phyloP scores from a whole-genome alignment of 35 echinoderm and acorn worm species.

The Strongylocentrotus purpuratus region DNA sequence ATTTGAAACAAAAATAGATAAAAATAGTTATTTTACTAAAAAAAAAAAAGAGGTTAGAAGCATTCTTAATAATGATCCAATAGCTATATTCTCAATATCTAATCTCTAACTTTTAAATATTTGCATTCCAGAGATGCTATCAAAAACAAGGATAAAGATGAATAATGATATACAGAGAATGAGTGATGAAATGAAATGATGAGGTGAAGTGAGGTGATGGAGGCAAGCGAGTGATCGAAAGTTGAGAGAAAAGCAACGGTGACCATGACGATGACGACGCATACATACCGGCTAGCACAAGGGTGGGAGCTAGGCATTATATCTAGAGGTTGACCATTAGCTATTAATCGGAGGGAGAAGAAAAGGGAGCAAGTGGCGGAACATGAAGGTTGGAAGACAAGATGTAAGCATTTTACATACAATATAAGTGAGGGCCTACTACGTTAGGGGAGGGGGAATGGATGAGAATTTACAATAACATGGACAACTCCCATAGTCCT shows the following conservation, averaged over 20 bases:
- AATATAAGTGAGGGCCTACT: background rate
- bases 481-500: background rate
- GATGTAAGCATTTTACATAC: background rate
- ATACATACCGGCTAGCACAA: slow-evolving; percentile 40
- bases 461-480: background rate
- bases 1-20: background rate
- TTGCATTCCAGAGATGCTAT: background rate
- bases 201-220: background rate
- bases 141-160: background rate
- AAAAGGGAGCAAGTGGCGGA: background rate
- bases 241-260: background rate
- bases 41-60: background rate
- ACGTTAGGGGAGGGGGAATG: background rate
- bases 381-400: background rate
- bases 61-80: background rate
- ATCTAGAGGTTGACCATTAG: slow-evolving; percentile 46
- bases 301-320: slow-evolving; percentile 47
- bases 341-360: slow-evolving; percentile 32
- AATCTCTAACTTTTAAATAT: background rate
- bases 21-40: background rate
- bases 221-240: background rate
- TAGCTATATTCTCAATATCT: background rate
- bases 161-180: background rate
- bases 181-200: background rate
- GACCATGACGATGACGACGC: background rate